phyloP scores from a whole-genome alignment of 2,888 invertebrate genomes.

The Calameuta idolon region DNA sequence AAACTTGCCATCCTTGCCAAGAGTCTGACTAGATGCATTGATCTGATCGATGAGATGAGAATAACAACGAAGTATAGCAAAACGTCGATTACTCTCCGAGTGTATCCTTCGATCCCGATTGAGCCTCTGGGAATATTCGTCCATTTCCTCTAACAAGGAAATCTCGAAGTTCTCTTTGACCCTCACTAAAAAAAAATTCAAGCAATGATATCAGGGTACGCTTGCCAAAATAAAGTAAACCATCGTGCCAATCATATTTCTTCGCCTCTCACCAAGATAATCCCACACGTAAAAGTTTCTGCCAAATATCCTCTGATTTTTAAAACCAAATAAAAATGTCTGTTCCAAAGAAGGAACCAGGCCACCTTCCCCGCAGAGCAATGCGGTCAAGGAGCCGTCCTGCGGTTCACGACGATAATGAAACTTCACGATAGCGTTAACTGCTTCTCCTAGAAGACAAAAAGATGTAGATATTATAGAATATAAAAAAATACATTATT shows the following conservation, averaged over 20 bases:
- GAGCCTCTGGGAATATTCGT: slow-evolving; percentile 61
- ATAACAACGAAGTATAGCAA: slow-evolving; percentile 85
- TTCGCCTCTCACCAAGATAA: slow-evolving; percentile 82
- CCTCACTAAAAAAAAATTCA: slow-evolving; percentile 71
- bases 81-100: slow-evolving; percentile 57
- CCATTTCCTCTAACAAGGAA: slow-evolving; percentile 75
- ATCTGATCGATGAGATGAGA: slow-evolving; percentile 92
- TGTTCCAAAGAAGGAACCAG: slow-evolving; percentile 93
- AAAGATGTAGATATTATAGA: slow-evolving; percentile 28
- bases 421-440: slow-evolving; percentile 97
- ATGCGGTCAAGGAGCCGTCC: slow-evolving; percentile 85
- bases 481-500: slow-evolving; percentile 4
- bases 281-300: slow-evolving; percentile 98
- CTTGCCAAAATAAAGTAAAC: too few relatives aligned
- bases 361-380: slow-evolving; percentile 96
- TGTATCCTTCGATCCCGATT: slow-evolving; percentile 53
- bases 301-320: slow-evolving; percentile 91
- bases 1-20: slow-evolving; percentile 98
- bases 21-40: slow-evolving; percentile 82
- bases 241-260: too few relatives aligned
- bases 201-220: neutral
- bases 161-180: slow-evolving; percentile 86
- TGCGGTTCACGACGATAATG: slow-evolving; percentile 90
- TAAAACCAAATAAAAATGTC: slow-evolving; percentile 95
- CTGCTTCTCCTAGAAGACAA: slow-evolving; percentile 83